phyloP scores from a whole-genome alignment of 2,888 invertebrate genomes.

The Eristalis tenax region DNA sequence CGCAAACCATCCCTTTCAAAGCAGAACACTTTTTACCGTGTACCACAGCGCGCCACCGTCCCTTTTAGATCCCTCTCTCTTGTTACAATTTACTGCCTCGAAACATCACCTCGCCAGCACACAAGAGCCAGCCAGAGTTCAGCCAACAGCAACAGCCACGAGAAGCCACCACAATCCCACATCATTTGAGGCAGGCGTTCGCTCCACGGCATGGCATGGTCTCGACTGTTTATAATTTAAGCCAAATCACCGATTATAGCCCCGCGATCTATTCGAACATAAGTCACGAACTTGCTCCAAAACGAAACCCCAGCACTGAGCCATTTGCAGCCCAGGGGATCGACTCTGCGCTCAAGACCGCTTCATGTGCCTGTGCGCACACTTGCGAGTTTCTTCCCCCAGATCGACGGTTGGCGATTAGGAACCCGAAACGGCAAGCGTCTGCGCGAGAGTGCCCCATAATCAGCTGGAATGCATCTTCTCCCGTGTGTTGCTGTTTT shows the following conservation, averaged over 20 bases:
- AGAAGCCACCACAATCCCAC: slow-evolving; percentile 34
- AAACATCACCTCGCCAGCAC: slow-evolving; percentile 30
- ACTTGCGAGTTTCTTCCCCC: slow-evolving; percentile 50
- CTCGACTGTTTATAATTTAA: slow-evolving; percentile 64
- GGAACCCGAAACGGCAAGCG: slow-evolving; percentile 61
- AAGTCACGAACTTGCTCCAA: slow-evolving; percentile 70
- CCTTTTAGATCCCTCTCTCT: not conserved
- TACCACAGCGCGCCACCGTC: not conserved
- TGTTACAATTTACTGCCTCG: slow-evolving; percentile 43
- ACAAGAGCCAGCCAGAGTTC: slow-evolving; percentile 20
- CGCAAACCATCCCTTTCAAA: not conserved
- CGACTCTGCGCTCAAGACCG: not conserved
- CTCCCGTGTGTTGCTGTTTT: slow-evolving; percentile 26
- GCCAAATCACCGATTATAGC: slow-evolving; percentile 69
- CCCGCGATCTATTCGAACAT: slow-evolving; percentile 68
- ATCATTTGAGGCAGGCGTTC: slow-evolving; percentile 24
- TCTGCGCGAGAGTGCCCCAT: slow-evolving; percentile 54
- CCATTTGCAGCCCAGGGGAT: not conserved
- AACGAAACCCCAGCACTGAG: slow-evolving; percentile 35
- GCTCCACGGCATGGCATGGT: not conserved
- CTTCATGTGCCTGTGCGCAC: slow-evolving; percentile 56
- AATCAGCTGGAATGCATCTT: slow-evolving; percentile 69
- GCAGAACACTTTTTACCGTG: slow-evolving; percentile 23
- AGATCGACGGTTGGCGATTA: slow-evolving; percentile 65
- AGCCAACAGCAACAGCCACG: not conserved